Conservation (phyloP, 2,888 invertebrate species). For the Eupithecia exiguata region DNA sequence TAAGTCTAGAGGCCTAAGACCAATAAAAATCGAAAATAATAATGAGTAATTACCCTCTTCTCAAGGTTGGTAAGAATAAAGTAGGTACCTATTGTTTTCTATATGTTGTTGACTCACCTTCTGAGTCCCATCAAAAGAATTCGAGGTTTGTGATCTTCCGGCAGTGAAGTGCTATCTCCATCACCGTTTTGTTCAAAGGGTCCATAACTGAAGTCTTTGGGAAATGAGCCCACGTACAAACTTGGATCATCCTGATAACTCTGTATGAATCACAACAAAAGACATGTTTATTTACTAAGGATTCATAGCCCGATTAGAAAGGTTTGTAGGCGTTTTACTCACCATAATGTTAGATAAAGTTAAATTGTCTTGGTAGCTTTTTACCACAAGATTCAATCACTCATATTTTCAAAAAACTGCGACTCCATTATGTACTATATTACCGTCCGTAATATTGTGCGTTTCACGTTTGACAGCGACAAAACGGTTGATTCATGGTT, state of each 20-base stretch:
- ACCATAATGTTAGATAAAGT: conserved; percentile 31
- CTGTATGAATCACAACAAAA: conserved; percentile 54
- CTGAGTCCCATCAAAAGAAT: conserved; percentile 97
- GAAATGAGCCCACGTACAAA: conserved; percentile 87
- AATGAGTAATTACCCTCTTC: not conserved
- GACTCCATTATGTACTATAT: not conserved
- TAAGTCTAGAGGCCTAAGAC: not conserved
- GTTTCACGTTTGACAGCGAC: not conserved
- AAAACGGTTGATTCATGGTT: not conserved
- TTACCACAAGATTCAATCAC: not conserved
- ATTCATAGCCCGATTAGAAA: conserved; percentile 3
- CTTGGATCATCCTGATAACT: conserved; percentile 79
- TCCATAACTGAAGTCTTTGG: conserved; percentile 96
- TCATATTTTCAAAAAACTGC: conserved; percentile 22
- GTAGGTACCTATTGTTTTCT: too few species aligned
- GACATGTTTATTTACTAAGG: conserved; percentile 18
- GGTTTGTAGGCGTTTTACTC: conserved; percentile 17
- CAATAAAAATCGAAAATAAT: not conserved
- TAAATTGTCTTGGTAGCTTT: not conserved
- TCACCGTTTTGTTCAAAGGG: conserved; percentile 93
- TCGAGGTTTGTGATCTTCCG: conserved; percentile 94
- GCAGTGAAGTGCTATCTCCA: conserved; percentile 83
- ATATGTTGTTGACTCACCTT: conserved; percentile 81
- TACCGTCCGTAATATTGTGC: not conserved
- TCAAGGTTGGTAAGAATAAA: not conserved